Conservation (phyloP, 2,113 vertebrate genomes). For the Xiphophorus maculatus region DNA sequence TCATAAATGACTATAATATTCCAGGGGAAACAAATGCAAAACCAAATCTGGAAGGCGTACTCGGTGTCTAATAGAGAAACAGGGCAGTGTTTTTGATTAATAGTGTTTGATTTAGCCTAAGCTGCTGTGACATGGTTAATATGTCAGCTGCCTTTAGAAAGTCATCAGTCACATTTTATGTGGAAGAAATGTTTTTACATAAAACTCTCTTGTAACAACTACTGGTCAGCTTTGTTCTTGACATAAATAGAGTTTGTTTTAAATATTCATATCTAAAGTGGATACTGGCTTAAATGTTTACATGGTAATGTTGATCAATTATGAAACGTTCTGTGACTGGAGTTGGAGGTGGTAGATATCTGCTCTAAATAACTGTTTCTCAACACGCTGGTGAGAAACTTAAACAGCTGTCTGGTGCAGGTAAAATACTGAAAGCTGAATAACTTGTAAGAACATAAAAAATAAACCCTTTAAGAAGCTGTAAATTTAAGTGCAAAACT, state of each 20-base stretch:
- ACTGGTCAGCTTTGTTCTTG: not conserved
- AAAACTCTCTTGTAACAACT: not conserved
- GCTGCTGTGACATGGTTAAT: too few species aligned
- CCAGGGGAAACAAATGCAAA: not conserved
- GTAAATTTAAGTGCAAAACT: not conserved
- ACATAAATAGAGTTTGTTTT: not conserved
- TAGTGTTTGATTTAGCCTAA: too few species aligned
- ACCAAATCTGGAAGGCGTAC: not conserved
- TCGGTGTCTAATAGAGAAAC: not conserved
- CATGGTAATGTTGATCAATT: not conserved
- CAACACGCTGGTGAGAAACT: too few species aligned
- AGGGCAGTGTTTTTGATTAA: too few species aligned
- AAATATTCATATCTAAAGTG: not conserved
- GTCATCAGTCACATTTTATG: not conserved
- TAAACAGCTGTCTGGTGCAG: not conserved
- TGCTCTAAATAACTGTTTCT: not conserved
- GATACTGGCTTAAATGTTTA: not conserved
- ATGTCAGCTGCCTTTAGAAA: not conserved
- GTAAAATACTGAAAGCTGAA: not conserved
- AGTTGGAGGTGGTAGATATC: too few species aligned
- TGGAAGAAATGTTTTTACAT: not conserved
- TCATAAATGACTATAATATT: not conserved
- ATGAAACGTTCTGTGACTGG: too few species aligned
- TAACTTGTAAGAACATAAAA: not conserved
- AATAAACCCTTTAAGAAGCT: not conserved